Evolutionary conservation across 2,113 vertebrate species (phyloP), one percentile per base, ranked within the genome.

Genomic region (Grammomys surdaster): DNA sequence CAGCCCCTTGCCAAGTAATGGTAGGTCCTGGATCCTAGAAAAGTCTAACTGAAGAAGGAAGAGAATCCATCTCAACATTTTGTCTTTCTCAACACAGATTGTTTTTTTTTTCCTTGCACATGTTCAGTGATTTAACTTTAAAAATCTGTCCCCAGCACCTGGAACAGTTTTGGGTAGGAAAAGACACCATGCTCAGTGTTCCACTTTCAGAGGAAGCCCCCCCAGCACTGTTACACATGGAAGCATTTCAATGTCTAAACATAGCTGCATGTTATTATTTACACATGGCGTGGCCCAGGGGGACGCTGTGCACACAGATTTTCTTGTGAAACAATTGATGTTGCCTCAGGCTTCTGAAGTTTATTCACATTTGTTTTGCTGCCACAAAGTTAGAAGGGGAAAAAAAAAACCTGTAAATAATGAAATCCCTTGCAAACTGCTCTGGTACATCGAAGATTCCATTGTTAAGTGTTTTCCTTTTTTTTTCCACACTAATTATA

Each of bases 391-490:
- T 72, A 43, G 70, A 13, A 5, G 17, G 13, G 63, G 5, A 1
- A 36, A 40, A 56, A 51, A 82, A 60, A 14, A 69, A 33, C 28
- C 93, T 90, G 56, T 84, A 87, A 96, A 94, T 87, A 90, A 96
- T 93, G 73, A 97, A 91, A 87, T 76, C 75, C 85, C 70, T 96
- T 95, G 90, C 93, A 96, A 96, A 96, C 96, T 72, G 26, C 51
- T 88, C 85, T 60, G 54, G 67, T 75, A 65, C 76, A 70, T 96
- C 76, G 78, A 76, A 78, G n/a, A 95, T 67, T 82, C 46, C 9
- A 1, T 92, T 90, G 48, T 94, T 89, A 78, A 95, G 89, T 89
- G 31, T 87, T 90, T 91, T 72, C 60, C 89, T 58, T 81, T 91
- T 76, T 94, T 76, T 16, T 81, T 36, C 67, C 54, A 31, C 33